A percentile compares a stretch with the other conserved stretches of the same genome.
These are phyloP conservation scores for Cryptoprocta ferox DNA, from an alignment of 2,797 vertebrate species.

Conservation along the genomic window DNA sequence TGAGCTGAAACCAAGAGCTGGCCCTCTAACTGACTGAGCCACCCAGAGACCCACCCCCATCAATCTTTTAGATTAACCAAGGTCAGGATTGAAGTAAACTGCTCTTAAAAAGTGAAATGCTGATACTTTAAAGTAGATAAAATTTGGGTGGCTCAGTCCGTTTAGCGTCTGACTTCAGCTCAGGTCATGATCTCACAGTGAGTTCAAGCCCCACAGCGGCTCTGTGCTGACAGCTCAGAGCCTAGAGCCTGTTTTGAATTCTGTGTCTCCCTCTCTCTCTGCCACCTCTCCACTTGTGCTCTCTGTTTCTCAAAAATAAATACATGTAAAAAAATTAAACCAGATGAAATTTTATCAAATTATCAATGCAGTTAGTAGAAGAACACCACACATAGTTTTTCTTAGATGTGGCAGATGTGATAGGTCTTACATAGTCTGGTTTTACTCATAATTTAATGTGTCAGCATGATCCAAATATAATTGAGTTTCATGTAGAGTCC, in stretches of 20 bases:
- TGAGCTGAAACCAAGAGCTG: too few relatives aligned
- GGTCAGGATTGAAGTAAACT: background rate
- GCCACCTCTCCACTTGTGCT: too few relatives aligned
- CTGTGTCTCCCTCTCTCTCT: too few relatives aligned
- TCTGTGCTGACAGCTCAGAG: too few relatives aligned
- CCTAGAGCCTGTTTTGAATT: too few relatives aligned
- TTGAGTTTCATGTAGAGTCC: background rate
- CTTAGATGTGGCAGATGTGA: background rate
- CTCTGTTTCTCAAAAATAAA: too few relatives aligned
- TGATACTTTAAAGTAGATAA: background rate
- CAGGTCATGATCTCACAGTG: too few relatives aligned
- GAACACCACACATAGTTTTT: background rate
- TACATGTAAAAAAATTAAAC: background rate
- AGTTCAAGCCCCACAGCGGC: too few relatives aligned
- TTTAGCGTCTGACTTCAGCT: too few relatives aligned
- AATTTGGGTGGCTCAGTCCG: too few relatives aligned
- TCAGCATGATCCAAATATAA: background rate
- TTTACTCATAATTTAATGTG: background rate
- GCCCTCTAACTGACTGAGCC: too few relatives aligned
- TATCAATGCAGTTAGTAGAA: background rate
- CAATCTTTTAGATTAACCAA: background rate
- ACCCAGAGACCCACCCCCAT: too few relatives aligned
- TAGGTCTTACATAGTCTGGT: accelerated
- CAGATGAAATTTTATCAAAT: background rate
- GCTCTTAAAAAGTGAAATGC: background rate